Base-by-base conservation (phyloP, 2,113 vertebrate species). In the Camelus dromedarius region DNA sequence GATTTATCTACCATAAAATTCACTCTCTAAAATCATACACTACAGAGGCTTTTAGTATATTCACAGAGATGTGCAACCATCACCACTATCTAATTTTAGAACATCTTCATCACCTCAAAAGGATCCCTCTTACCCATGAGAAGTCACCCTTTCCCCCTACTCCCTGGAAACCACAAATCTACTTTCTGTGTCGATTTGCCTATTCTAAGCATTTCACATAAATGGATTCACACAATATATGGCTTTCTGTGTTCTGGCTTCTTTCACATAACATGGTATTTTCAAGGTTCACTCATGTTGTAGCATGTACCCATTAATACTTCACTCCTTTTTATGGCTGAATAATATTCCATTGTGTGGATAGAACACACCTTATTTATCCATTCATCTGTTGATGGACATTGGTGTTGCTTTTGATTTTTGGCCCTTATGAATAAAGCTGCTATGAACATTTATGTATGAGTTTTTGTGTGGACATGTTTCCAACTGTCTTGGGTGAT, bases 401-500 rank as follows among this genome's bases (percentile, higher is more conserved):
- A 52, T 35, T 2, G 11, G 30, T 2, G 9, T 38, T 38, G 42
- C 48, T 67, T 60, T 32, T 73, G 60, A 76, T 52, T 67, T 60
- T 32, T 73, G 60, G 81, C 48, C 13, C 19, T 72, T 14, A n/a
- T 7, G 26, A 83, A 32, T 7, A 32, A 42, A 0, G 2, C 2
- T 24, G 5, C 42, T 24, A 1, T 42, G 46, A 76, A 60, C 15
- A 62, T 20, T 28, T 5, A 16, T 0, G 0, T 16, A 13, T 1
- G 42, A 8, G 42, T 28, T 56, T 77, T 54, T 22, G 10, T 20
- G 13, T 52, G 28, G 1, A 28, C n/a, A 18, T 8, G 16, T 54
- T 69, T 88, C 30, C 46, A 38, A 0, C 48, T 48, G 28, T 82
- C 52, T 60, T 89, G 67, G 79, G 70, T 79, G 15, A 11, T 2